These are phyloP conservation scores for Prinia subflava DNA, from an alignment of 2,113 vertebrate genomes.

Conservation along the genomic window DNA sequence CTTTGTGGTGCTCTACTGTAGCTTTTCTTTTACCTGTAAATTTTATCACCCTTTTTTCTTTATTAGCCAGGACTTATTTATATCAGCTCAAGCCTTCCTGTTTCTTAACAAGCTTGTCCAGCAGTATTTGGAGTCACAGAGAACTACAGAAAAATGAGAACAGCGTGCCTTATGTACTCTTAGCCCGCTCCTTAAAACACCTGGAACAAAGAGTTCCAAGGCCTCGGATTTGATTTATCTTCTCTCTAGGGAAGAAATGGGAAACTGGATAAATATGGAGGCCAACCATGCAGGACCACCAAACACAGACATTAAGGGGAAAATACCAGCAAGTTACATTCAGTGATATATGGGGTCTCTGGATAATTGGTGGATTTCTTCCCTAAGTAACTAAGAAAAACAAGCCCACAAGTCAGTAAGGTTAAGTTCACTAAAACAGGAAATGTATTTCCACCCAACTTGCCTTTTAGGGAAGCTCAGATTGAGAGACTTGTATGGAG, in stretches of 20 bases:
- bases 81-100: not conserved
- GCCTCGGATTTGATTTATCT: not conserved
- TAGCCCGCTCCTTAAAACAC: not conserved
- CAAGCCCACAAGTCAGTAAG: not conserved
- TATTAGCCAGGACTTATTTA: not conserved
- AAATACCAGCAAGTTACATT: not conserved
- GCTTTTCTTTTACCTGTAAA: not conserved
- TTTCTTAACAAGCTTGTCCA: not conserved
- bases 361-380: not conserved
- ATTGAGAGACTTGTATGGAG: not conserved
- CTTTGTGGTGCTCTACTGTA: not conserved
- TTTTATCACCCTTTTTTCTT: not conserved
- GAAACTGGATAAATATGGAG: not conserved
- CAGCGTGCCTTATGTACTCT: not conserved
- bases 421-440: not conserved
- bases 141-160: not conserved
- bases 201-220: not conserved
- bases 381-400: not conserved
- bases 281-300: not conserved
- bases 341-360: not conserved
- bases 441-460: not conserved
- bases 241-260: not conserved
- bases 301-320: not conserved
- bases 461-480: not conserved
- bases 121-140: not conserved